Percentiles rank a stretch among this genome's conserved stretches.
Conservation (phyloP, 2,797 vertebrate species). For the Dryobates pubescens region DNA sequence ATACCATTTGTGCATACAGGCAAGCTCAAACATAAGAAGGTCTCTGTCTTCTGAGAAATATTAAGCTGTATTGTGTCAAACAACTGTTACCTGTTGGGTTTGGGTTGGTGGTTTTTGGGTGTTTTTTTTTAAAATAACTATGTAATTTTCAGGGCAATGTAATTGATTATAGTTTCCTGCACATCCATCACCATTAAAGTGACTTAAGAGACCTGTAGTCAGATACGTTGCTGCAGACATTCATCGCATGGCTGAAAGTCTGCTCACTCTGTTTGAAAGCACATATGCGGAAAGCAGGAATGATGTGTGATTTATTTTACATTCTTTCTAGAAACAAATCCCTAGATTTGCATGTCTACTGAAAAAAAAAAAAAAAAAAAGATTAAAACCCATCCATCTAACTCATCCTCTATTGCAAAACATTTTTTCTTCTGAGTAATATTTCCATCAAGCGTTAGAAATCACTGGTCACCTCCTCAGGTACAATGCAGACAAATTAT, state of each 20-base stretch:
- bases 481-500: background rate
- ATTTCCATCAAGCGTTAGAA: background rate
- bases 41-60: slow-evolving; percentile 55
- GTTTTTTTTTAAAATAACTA: slow-evolving; percentile 34
- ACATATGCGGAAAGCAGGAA: slow-evolving; percentile 28
- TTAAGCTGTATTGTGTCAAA: slow-evolving; percentile 52
- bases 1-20: background rate
- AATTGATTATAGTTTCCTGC: slow-evolving; percentile 65
- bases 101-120: background rate
- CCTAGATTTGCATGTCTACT: slow-evolving; percentile 13
- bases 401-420: slow-evolving; percentile 1
- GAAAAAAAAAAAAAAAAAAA: slow-evolving; percentile 16
- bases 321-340: slow-evolving; percentile 37
- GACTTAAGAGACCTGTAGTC: slow-evolving; percentile 58
- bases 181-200: slow-evolving; percentile 72
- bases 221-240: slow-evolving; percentile 37
- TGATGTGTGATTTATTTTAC: background rate
- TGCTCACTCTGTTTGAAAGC: slow-evolving; percentile 38
- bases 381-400: slow-evolving; percentile 36
- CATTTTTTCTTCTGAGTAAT: background rate
- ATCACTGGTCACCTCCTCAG: background rate
- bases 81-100: slow-evolving; percentile 50
- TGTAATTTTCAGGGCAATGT: slow-evolving; percentile 65
- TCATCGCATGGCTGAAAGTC: slow-evolving; percentile 50
- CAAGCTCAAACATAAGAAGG: slow-evolving; percentile 31